Evolutionary conservation across 2,797 vertebrate genomes (phyloP).

Genomic region (Lepilemur ruficaudatus): DNA sequence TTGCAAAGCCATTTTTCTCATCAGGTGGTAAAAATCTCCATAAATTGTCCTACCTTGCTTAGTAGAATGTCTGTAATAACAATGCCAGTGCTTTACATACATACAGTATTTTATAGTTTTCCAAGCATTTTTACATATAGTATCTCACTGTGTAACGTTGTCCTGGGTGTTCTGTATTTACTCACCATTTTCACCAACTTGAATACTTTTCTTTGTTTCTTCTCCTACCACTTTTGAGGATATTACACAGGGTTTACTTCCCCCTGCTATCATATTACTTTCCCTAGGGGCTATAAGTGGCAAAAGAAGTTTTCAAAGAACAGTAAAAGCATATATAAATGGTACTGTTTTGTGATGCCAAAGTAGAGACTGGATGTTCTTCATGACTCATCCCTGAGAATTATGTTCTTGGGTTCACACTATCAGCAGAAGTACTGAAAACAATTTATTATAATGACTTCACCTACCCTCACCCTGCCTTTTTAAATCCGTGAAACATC

Average conservation of each 20-base stretch:
- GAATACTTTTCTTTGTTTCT: slow-evolving; percentile 22
- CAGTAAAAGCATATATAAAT: background rate
- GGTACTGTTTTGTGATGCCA: background rate
- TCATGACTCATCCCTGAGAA: background rate
- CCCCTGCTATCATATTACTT: background rate
- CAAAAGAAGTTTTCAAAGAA: background rate
- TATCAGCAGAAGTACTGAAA: background rate
- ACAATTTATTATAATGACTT: background rate
- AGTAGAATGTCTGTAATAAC: slow-evolving; percentile 29
- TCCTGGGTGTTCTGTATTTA: slow-evolving; percentile 42
- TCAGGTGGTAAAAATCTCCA: slow-evolving; percentile 24
- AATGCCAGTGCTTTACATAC: slow-evolving; percentile 10
- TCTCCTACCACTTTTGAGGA: background rate
- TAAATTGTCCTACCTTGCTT: slow-evolving; percentile 51
- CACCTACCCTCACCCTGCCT: background rate
- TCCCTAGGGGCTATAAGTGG: background rate
- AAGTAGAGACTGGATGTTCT: background rate
- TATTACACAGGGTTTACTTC: background rate
- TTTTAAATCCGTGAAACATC: background rate
- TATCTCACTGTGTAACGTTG: slow-evolving; percentile 17
- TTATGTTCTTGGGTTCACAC: background rate
- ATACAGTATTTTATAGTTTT: slow-evolving; percentile 27
- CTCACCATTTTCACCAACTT: background rate
- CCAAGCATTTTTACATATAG: slow-evolving; percentile 7
- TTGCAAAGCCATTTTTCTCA: slow-evolving; percentile 71